phyloP scores from a whole-genome alignment of 2,113 vertebrate species.

The Canis aureus region DNA sequence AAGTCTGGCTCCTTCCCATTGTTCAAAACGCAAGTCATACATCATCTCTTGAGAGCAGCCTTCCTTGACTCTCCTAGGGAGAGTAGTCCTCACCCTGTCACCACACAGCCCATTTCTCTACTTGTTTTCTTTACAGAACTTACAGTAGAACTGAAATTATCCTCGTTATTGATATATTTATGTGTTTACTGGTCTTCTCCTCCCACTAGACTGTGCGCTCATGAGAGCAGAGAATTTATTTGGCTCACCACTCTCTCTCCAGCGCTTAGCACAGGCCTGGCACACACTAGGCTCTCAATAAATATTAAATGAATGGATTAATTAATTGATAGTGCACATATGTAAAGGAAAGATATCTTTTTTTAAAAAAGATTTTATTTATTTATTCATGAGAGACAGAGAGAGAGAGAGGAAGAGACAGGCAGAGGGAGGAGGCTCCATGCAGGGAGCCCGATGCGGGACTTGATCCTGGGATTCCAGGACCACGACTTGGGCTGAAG shows the following conservation, averaged over 20 bases:
- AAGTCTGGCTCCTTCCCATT: background rate
- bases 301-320: background rate
- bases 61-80: too few species aligned
- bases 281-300: background rate
- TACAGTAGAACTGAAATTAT: background rate
- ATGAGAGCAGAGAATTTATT: background rate
- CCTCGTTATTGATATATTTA: background rate
- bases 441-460: too few species aligned
- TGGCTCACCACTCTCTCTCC: background rate
- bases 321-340: background rate
- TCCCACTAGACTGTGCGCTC: background rate
- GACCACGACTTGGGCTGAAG: too few species aligned
- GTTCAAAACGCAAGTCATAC: background rate
- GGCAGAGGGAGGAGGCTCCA: too few species aligned
- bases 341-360: background rate
- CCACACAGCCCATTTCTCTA: accelerated
- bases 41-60: background rate
- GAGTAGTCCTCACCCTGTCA: background rate
- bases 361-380: too few species aligned
- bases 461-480: too few species aligned
- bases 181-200: background rate
- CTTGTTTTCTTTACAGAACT: background rate
- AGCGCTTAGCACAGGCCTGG: background rate
- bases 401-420: too few species aligned
- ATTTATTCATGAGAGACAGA: too few species aligned